Evolutionary conservation across 2,797 vertebrate species (phyloP).

Genomic region (Silurus aristotelis): DNA sequence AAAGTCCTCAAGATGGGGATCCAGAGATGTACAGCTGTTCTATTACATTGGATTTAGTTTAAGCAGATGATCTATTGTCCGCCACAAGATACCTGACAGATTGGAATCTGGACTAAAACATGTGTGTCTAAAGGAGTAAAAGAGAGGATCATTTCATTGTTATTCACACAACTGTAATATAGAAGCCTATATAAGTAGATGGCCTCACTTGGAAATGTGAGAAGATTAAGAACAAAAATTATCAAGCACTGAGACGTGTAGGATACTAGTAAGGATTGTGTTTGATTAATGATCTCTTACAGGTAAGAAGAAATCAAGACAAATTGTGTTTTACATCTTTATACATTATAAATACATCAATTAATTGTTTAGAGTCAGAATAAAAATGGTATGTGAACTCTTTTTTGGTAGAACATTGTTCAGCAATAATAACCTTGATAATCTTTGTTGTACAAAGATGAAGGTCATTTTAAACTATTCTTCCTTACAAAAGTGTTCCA

Average conservation of each 20-base stretch:
- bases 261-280: not conserved
- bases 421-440: not conserved
- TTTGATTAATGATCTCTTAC: not conserved
- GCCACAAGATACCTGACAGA: not conserved
- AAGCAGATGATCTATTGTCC: not conserved
- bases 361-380: not conserved
- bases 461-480: not conserved
- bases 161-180: not conserved
- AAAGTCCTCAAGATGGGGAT: not conserved
- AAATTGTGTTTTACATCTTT: not conserved
- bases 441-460: not conserved
- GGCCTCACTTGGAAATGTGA: not conserved
- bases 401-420: not conserved
- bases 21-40: not conserved
- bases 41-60: not conserved
- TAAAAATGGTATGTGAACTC: not conserved
- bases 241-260: not conserved
- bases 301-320: not conserved
- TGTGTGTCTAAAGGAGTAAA: not conserved
- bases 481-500: not conserved
- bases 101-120: not conserved
- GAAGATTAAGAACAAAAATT: not conserved
- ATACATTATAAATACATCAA: no score
- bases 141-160: not conserved
- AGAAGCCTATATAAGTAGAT: not conserved